Conservation (phyloP, 2,888 invertebrate genomes). For the Mesochorus sp. region DNA sequence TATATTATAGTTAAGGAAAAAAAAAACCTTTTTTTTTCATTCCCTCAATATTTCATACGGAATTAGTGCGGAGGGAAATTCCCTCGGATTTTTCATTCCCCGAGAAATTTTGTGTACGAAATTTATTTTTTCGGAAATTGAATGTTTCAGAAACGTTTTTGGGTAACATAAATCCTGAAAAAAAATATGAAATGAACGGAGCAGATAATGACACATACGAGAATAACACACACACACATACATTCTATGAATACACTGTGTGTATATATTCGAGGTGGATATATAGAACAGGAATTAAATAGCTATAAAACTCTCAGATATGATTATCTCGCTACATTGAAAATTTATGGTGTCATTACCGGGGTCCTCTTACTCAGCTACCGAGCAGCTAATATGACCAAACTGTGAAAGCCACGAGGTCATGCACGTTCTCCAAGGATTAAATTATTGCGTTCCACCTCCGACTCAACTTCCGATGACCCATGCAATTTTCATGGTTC, state of each 20-base stretch:
- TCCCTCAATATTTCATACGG: no score
- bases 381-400: neutral
- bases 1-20: no score
- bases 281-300: constrained; percentile 16
- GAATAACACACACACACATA: neutral
- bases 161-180: no score
- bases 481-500: constrained; percentile 35
- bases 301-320: constrained; percentile 45
- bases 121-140: no score
- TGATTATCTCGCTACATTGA: constrained; percentile 39
- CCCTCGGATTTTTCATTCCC: no score
- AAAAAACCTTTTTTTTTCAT: no score
- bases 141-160: no score
- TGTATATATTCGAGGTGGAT: neutral
- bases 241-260: neutral
- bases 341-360: constrained; percentile 60
- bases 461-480: constrained; percentile 46
- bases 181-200: no score
- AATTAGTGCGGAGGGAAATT: no score
- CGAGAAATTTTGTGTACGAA: no score
- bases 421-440: constrained; percentile 42
- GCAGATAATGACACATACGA: no score
- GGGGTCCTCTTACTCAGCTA: constrained; percentile 14
- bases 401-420: constrained; percentile 30
- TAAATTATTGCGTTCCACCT: constrained; percentile 51